A percentile compares a stretch with the other conserved stretches of the same genome.
Conservation (phyloP, 2,888 invertebrate species). For the Eubasilissa splendida region DNA sequence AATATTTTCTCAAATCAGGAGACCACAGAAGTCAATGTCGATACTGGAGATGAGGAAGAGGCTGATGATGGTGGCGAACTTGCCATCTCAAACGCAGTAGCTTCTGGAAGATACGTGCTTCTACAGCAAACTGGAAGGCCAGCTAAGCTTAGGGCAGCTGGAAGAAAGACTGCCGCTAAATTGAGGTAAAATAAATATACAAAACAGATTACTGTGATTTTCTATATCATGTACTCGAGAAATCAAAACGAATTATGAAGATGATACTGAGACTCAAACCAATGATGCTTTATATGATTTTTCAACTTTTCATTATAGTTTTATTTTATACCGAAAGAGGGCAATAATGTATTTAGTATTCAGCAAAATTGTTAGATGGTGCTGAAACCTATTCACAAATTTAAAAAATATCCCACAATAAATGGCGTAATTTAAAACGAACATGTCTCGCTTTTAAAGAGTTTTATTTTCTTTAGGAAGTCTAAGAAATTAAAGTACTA, state of each 20-base stretch:
- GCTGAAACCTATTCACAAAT: too few species aligned
- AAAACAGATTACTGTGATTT: background rate
- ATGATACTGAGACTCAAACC: too few species aligned
- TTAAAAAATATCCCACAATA: too few species aligned
- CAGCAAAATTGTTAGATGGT: too few species aligned
- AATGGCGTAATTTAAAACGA: too few species aligned
- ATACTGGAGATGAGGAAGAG: conserved; percentile 39
- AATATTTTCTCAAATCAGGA: conserved; percentile 34
- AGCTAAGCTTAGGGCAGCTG: conserved; percentile 31
- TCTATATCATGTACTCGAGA: background rate
- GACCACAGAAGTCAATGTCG: conserved; percentile 49
- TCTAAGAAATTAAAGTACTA: too few species aligned
- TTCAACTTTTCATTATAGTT: too few species aligned
- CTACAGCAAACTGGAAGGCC: conserved; percentile 40
- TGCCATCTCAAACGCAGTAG: conserved; percentile 54
- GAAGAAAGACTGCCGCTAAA: conserved; percentile 37
- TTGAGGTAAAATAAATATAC: conserved; percentile 39
- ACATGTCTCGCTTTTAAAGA: too few species aligned
- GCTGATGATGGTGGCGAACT: conserved; percentile 39
- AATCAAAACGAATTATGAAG: background rate
- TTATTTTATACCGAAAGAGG: too few species aligned
- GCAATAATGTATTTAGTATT: too few species aligned
- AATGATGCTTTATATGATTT: too few species aligned
- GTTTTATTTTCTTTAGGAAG: too few species aligned
- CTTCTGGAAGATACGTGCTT: conserved; percentile 49